A percentile compares a stretch with the other conserved stretches of the same genome.
Conservation (phyloP, 53 echinoderm and acorn worm species). For the Hippasteria phrygiana region DNA sequence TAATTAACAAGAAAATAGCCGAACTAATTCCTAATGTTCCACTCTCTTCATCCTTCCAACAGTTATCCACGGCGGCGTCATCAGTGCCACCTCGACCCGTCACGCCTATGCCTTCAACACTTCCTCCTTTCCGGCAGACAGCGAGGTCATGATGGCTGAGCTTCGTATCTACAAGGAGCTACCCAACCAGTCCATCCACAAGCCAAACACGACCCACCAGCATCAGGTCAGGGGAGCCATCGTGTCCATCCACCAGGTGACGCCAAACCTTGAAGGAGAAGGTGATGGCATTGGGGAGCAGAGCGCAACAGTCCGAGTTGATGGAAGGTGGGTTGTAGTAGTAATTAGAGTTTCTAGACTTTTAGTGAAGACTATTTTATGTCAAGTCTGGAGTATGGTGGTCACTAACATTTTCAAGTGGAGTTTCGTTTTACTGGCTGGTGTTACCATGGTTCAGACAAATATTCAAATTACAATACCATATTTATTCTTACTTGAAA, state of each 20-base stretch:
- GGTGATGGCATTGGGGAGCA: slow-evolving; percentile 4
- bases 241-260: slow-evolving; percentile 78
- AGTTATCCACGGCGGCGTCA: slow-evolving; percentile 80
- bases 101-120: slow-evolving; percentile 84
- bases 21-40: background rate
- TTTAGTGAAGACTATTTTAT: background rate
- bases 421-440: too few relatives aligned
- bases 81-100: slow-evolving; percentile 57
- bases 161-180: slow-evolving; percentile 88
- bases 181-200: slow-evolving; percentile 83
- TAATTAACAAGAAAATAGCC: background rate
- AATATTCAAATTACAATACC: too few relatives aligned
- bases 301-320: slow-evolving; percentile 54
- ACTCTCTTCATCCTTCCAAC: background rate
- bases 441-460: too few relatives aligned
- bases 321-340: slow-evolving; percentile 77
- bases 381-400: background rate
- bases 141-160: slow-evolving; percentile 91
- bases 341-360: background rate
- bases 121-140: slow-evolving; percentile 72
- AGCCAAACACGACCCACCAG: slow-evolving; percentile 54
- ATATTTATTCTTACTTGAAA: too few relatives aligned
- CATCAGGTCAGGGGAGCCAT: slow-evolving; percentile 65
- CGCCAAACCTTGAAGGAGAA: slow-evolving; percentile 16
- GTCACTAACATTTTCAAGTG: too few relatives aligned